Percentiles rank a stretch among this genome's conserved stretches.
Conservation (phyloP, 2,888 invertebrate genomes). For the Ormyrus nitidulus region DNA sequence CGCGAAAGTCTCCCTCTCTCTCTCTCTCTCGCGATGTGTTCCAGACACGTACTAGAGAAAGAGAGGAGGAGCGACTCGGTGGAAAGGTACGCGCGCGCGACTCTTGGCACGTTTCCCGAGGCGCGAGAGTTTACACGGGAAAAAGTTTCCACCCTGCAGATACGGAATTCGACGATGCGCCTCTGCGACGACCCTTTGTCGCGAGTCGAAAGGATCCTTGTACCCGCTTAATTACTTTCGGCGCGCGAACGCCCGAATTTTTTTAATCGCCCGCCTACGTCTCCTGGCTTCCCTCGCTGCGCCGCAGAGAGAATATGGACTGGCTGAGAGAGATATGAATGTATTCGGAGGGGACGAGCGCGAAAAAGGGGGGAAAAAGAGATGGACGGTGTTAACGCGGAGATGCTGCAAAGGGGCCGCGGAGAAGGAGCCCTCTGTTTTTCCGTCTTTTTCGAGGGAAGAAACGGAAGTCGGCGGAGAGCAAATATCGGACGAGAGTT, state of each 20-base stretch:
- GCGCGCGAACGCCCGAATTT: background rate
- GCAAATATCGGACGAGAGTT: no score
- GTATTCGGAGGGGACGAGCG: no score
- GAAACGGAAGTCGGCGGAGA: no score
- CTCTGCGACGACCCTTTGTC: background rate
- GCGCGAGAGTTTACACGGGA: background rate
- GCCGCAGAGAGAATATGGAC: background rate
- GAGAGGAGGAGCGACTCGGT: background rate
- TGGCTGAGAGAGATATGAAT: background rate
- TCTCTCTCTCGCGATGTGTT: background rate
- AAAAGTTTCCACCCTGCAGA: background rate
- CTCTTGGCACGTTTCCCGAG: conserved; percentile 7
- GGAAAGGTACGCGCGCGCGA: background rate
- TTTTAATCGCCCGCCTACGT: background rate
- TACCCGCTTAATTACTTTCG: conserved; percentile 1
- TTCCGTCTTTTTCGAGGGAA: no score
- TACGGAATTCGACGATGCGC: background rate
- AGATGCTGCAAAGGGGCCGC: no score
- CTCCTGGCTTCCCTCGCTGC: no score
- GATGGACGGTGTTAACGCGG: no score
- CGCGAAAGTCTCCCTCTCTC: background rate
- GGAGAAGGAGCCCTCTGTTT: no score
- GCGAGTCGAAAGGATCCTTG: no score
- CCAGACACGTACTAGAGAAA: background rate
- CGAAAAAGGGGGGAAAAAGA: no score